Conservation (phyloP, 2,888 invertebrate genomes). For the Drosophila infuscata region DNA sequence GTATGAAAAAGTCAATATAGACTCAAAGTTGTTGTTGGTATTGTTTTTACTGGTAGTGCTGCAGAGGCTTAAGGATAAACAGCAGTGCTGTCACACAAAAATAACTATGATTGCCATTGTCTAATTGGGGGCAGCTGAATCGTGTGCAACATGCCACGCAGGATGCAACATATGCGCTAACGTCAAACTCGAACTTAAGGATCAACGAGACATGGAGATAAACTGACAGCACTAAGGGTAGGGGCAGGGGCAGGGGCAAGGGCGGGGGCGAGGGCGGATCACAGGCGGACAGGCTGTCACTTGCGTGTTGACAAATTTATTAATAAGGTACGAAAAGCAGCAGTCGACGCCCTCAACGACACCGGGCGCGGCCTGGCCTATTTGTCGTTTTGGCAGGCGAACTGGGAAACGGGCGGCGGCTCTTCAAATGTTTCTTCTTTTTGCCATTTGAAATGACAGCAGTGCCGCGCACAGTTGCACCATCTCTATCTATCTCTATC, state of each 20-base stretch:
- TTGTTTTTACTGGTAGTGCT: neutral
- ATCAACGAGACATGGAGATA: conserved; percentile 60
- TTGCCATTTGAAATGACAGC: conserved; percentile 74
- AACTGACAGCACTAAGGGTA: conserved; percentile 39
- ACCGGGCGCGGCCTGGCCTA: conserved; percentile 72
- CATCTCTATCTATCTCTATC: conserved; percentile 31
- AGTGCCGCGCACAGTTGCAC: conserved; percentile 53
- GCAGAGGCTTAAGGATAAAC: neutral
- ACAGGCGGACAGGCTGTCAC: conserved; percentile 80
- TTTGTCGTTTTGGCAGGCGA: conserved; percentile 58
- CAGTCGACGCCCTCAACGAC: conserved; percentile 73
- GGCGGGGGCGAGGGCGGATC: conserved; percentile 45
- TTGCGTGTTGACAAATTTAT: conserved; percentile 84
- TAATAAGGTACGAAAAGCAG: conserved; percentile 82
- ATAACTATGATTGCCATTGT: conserved; percentile 39
- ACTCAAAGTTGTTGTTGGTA: neutral
- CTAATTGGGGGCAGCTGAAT: conserved; percentile 68
- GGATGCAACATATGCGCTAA: conserved; percentile 73
- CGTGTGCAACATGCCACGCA: conserved; percentile 30
- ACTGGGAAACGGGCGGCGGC: conserved; percentile 55
- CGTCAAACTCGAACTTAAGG: conserved; percentile 66
- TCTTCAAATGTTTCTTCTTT: conserved; percentile 74
- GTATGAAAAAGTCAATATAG: conserved; percentile 64
- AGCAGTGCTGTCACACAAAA: conserved; percentile 15
- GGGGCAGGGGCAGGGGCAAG: conserved; percentile 21